Base-by-base conservation (phyloP, 2,888 invertebrate species). In the Protonemura montana region DNA sequence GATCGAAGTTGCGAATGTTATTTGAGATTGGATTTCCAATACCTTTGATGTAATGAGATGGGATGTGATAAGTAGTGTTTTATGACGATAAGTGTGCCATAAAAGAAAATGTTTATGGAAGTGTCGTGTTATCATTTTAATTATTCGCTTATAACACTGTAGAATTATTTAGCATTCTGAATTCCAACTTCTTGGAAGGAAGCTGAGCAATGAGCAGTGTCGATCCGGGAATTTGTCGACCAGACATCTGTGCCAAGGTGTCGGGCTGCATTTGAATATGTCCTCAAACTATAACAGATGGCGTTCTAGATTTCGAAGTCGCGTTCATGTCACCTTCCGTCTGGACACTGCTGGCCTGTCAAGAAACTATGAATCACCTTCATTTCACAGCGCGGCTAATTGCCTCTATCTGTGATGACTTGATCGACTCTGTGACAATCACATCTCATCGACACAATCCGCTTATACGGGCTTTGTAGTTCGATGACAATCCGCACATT, bases 171-270 rank as follows among this genome's bases (percentile, higher is more conserved):
- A 35, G 35, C 35, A 35, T 35, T 35, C 10, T 35, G 35, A 35
- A 35, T 35, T 35, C 35, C 5, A 35, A 35, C 10, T n/a, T n/a
- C n/a, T n/a, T n/a, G n/a, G n/a, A n/a, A 3, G 35, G 35, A 35
- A 35, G 35, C 35, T 35, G 35, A 35, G 77, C 78, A 13, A 7
- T 16, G 5, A 25, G 16, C 29, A 5, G 21, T n/a, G n/a, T n/a
- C n/a, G n/a, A n/a, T 3, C 77, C n/a, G 26, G 78, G 27, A 78
- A 78, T 26, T 78, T 28, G 78, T 28, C 78, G 13, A n/a, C 27
- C 29, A 78, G 78, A 78, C 78, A 78, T 26, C 78, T 78, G 78
- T 78, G 78, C 78, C 78, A 78, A 78, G 78, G 78, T 78, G 78
- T 59, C 13, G 78, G 26, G 27, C 10, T 5, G n/a, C 78, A 78